These are phyloP conservation scores for Epicauta chinensis DNA, from an alignment of 1,140 invertebrate genomes.

Conservation along the genomic window DNA sequence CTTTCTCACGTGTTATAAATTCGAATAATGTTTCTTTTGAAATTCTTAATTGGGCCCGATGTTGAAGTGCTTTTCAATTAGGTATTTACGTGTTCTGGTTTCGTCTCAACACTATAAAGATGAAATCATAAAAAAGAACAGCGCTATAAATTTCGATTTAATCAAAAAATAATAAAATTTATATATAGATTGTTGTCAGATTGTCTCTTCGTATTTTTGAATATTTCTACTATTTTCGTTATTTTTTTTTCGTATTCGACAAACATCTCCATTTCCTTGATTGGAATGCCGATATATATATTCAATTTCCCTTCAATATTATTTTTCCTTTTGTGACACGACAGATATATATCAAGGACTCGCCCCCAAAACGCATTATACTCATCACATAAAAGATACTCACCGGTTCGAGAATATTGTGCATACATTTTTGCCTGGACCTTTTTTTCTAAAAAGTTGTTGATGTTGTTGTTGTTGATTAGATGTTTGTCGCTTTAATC, in stretches of 20 bases:
- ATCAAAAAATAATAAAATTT: slow-evolving; percentile 11
- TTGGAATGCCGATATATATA: slow-evolving; percentile 13
- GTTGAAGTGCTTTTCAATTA: slow-evolving; percentile 8
- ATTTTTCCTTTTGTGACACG: slow-evolving; percentile 14
- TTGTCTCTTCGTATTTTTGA: slow-evolving; percentile 6
- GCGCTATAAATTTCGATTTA: neutral
- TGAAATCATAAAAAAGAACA: no score
- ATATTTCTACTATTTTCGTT: neutral
- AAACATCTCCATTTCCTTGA: slow-evolving; percentile 16
- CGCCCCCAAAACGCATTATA: slow-evolving; percentile 12
- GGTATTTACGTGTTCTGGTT: neutral
- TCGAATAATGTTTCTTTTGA: slow-evolving; percentile 15
- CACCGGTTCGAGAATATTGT: slow-evolving; percentile 10
- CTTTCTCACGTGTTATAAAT: slow-evolving; percentile 14
- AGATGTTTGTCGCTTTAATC: neutral
- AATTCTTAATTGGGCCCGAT: slow-evolving; percentile 12
- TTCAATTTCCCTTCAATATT: slow-evolving; percentile 13
- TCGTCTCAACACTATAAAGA: neutral
- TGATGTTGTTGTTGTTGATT: no score
- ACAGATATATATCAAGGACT: slow-evolving; percentile 10
- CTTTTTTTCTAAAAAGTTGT: no score
- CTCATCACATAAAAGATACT: slow-evolving; percentile 16
- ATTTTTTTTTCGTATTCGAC: slow-evolving; percentile 11
- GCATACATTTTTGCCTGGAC: slow-evolving; percentile 12
- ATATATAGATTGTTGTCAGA: slow-evolving; percentile 4